Evolutionary conservation across 2,888 invertebrate species (phyloP).

Genomic region (Caenorhabditis virilis): DNA sequence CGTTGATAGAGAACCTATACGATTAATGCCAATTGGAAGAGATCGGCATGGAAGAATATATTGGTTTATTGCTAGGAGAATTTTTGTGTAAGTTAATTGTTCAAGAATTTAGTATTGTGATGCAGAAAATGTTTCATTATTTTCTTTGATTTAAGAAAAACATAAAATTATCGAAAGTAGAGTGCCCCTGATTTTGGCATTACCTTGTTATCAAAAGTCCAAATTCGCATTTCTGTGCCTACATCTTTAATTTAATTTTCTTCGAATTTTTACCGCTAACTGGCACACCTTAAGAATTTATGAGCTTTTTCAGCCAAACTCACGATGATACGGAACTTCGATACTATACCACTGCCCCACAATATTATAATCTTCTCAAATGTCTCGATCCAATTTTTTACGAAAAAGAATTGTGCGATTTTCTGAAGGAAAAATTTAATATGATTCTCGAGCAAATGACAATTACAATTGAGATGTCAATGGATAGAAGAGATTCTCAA

Average conservation of each 20-base stretch:
- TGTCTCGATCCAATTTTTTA: slow-evolving; percentile 47
- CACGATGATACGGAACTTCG: slow-evolving; percentile 75
- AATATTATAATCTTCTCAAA: slow-evolving; percentile 76
- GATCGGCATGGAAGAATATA: slow-evolving; percentile 96
- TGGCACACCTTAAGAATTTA: no score
- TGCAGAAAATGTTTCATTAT: background rate
- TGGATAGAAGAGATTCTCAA: slow-evolving; percentile 30
- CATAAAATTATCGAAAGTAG: background rate
- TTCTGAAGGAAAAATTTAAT: slow-evolving; percentile 37
- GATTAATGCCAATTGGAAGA: slow-evolving; percentile 91
- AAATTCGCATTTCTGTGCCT: no score
- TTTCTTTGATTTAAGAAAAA: slow-evolving; percentile 11
- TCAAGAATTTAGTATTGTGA: background rate
- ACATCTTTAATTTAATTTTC: no score
- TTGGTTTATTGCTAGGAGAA: slow-evolving; percentile 90
- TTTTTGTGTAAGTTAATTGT: slow-evolving; percentile 82
- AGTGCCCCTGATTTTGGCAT: no score
- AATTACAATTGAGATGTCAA: slow-evolving; percentile 56
- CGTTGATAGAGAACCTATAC: slow-evolving; percentile 85
- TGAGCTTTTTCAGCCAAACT: slow-evolving; percentile 66
- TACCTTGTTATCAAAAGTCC: no score
- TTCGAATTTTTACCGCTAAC: no score
- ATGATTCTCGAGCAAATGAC: slow-evolving; percentile 57
- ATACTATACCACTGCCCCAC: slow-evolving; percentile 87
- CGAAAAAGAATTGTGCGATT: slow-evolving; percentile 49